Base-by-base conservation (phyloP, 1,140 invertebrate genomes). In the Drosophila athabasca region DNA sequence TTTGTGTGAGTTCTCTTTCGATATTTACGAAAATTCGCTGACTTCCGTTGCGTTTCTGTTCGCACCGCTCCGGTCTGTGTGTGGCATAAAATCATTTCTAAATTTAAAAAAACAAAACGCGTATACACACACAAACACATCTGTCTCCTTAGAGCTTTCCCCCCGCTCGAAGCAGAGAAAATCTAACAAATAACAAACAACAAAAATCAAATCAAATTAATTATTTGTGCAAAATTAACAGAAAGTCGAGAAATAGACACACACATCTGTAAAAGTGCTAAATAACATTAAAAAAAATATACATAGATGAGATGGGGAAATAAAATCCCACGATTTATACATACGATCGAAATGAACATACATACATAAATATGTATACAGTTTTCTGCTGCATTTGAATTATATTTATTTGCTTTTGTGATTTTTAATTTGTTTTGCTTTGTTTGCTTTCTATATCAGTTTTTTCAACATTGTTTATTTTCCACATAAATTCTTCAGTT, bases 21-120 rank as follows among this genome's bases (percentile, higher is more conserved):
- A 53, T 66, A 53, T 66, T 45, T n/a, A 65, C 60, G 62, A 64
- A 64, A 49, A 65, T 62, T 35, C 35, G 39, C 52, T 44, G 64
- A 78, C 61, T 82, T 82, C 79, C 79, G 79, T 67, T 82, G 55
- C 68, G 66, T 45, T 68, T 29, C 61, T 17, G 24, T 35, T 9
- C 60, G 24, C 41, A 39, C 55, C 50, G 13, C 39, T 35, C 31
- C 31, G 31, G 9, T 35, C 3, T 66, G 55, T 62, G 41, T 39
- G 62, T 26, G 52, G 55, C 26, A 80, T 71, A 80, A 69, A 83
- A 73, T 87, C 83, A 88, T 88, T 87, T 83, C 75, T 87, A 87
- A 88, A 76, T 88, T 83, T 87, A 83, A 79, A 81, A 78, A 78
- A 85, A 80, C 46, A 70, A 41, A 85, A 78, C 62, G 72, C 72